A percentile compares a stretch with the other conserved stretches of the same genome.
Evolutionary conservation across 2,797 vertebrate species (phyloP).

Genomic region (Bradypodion pumilum): DNA sequence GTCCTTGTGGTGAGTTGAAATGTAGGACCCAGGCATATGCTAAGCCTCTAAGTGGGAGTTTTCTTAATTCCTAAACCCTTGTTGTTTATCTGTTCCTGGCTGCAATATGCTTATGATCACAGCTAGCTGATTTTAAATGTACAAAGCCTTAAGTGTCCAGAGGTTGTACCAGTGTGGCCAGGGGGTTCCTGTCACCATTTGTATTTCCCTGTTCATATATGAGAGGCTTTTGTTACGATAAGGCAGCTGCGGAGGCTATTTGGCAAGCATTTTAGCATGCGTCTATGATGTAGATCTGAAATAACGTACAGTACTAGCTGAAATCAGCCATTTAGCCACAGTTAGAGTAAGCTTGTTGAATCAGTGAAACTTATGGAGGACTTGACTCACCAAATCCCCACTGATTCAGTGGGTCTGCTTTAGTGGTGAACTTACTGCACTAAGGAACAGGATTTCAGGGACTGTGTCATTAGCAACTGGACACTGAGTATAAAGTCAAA

Average conservation of each 20-base stretch:
- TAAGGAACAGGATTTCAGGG: too few relatives aligned
- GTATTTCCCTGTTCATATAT: background rate
- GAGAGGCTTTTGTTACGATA: background rate
- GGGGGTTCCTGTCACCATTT: background rate
- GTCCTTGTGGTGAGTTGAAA: background rate
- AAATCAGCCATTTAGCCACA: background rate
- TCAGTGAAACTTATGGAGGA: too few relatives aligned
- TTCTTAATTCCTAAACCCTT: background rate
- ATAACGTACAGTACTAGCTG: background rate
- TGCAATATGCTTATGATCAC: background rate
- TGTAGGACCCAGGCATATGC: background rate
- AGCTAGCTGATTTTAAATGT: background rate
- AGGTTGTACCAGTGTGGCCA: background rate
- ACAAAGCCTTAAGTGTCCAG: constrained; percentile 6
- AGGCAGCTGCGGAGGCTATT: background rate
- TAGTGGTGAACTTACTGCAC: too few relatives aligned
- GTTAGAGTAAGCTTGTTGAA: too few relatives aligned
- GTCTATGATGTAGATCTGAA: background rate
- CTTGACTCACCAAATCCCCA: too few relatives aligned
- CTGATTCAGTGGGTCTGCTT: too few relatives aligned
- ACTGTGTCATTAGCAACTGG: too few relatives aligned
- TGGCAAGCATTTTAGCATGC: background rate
- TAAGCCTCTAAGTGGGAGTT: too few relatives aligned
- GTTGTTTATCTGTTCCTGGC: background rate
- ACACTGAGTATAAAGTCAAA: too few relatives aligned